Evolutionary conservation across 2,888 invertebrate genomes (phyloP), one percentile per base, ranked within the genome.

Genomic region (Graphium colonna): DNA sequence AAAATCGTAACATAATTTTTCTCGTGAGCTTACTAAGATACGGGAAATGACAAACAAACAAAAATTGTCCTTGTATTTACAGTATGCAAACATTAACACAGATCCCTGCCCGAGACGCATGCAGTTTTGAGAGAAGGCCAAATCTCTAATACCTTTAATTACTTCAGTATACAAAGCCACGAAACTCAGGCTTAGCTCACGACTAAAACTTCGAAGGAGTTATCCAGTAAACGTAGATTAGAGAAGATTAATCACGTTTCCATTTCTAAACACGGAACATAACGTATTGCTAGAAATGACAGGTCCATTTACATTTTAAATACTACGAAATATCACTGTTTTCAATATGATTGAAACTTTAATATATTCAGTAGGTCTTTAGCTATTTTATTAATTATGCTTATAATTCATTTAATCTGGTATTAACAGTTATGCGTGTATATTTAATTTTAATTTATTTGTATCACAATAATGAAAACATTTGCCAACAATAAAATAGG

Each of bases 141-240:
- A 48, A 49, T 65, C 64, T 66, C 70, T 61, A 74, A 73, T 74
- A 68, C 58, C 64, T 63, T 61, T 63, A 60, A 62, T 61, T 61
- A 67, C 71, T 71, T 78, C 69, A 70, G 71, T 65, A 63, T 62
- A 68, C 63, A 68, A 61, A 68, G 70, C 71, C 61, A 65, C 72
- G 71, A 76, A 77, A 75, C 79, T 77, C 67, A 67, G 63, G 69
- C 70, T 74, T 72, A 74, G 75, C 75, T 79, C 75, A 75, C 75
- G 70, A 67, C 67, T 65, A 64, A 70, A 77, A 77, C 70, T 78
- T 71, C 65, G 62, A 58, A 57, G 52, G 54, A 60, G 60, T 53
- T 53, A 53, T 53, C 63, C 43, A 60, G 63, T 62, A 54, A 60
- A 68, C 69, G 69, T 73, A 71, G 70, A 61, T 66, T 65, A 68